Evolutionary conservation across 2,888 invertebrate species (phyloP).

Genomic region (Sisyra terminalis): DNA sequence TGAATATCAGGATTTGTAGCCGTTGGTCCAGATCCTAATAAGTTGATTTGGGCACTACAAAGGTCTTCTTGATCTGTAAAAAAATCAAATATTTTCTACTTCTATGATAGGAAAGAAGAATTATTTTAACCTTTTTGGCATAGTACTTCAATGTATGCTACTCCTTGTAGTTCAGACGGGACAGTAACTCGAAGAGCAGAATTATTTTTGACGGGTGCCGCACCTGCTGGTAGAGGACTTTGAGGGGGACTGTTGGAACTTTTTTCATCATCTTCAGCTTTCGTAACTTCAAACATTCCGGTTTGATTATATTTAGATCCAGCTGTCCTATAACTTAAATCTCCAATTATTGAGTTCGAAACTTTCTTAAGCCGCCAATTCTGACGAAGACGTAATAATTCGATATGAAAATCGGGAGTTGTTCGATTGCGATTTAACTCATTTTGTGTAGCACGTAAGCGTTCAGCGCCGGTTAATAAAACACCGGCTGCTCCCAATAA

Average conservation of each 20-base stretch:
- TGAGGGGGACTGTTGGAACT: constrained; percentile 32
- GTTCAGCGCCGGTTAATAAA: constrained; percentile 69
- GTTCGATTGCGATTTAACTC: constrained; percentile 59
- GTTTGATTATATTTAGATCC: constrained; percentile 89
- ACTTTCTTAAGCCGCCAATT: constrained; percentile 96
- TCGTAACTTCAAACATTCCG: constrained; percentile 90
- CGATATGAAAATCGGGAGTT: constrained; percentile 84
- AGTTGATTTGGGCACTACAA: constrained; percentile 66
- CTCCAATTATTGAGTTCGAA: constrained; percentile 87
- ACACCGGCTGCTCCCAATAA: constrained; percentile 74
- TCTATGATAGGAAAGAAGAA: neutral
- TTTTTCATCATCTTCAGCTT: constrained; percentile 66
- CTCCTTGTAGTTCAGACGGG: constrained; percentile 87
- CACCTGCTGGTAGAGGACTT: constrained; percentile 24
- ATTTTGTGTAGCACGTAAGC: constrained; percentile 63
- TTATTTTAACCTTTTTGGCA: constrained; percentile 81
- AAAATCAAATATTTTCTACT: neutral
- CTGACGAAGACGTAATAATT: constrained; percentile 71
- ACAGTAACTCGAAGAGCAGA: constrained; percentile 82
- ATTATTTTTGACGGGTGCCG: constrained; percentile 33
- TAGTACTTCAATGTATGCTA: constrained; percentile 88
- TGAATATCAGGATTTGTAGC: constrained; percentile 59
- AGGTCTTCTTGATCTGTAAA: constrained; percentile 72
- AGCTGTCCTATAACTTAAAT: constrained; percentile 88
- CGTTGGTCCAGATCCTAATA: constrained; percentile 58